phyloP scores from a whole-genome alignment of 2,113 vertebrate genomes.

The Thamnaconus septentrionalis region DNA sequence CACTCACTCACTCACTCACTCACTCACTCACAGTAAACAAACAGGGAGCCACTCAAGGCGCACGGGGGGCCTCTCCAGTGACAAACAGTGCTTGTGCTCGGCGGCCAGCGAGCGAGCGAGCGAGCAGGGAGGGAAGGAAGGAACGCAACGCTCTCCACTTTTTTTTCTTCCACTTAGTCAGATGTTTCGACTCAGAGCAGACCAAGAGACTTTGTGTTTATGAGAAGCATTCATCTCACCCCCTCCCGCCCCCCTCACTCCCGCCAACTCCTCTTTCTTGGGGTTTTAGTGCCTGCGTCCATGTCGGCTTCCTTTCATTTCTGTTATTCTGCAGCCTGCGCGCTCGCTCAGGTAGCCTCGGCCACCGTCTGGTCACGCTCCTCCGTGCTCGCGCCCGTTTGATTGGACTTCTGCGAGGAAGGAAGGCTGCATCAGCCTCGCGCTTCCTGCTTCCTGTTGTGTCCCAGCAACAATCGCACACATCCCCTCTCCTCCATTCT shows the following conservation, averaged over 20 bases:
- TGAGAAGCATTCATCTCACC: conserved; percentile 15
- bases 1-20: conserved; percentile 31
- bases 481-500: conserved; percentile 22
- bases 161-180: conserved; percentile 28
- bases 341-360: conserved; percentile 15
- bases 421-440: conserved; percentile 73
- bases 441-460: conserved; percentile 82
- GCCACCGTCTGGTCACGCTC: conserved; percentile 45
- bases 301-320: conserved; percentile 38
- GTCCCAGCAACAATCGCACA: conserved; percentile 66
- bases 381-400: conserved; percentile 61
- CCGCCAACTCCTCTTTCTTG: no score
- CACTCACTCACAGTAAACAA: conserved; percentile 76
- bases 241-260: background rate
- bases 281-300: conserved; percentile 10
- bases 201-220: conserved; percentile 54
- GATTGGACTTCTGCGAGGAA: conserved; percentile 75
- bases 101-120: conserved; percentile 1
- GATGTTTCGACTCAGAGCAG: conserved; percentile 41
- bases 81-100: conserved; percentile 63
- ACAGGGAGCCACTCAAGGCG: conserved; percentile 68
- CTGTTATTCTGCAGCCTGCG: conserved; percentile 47
- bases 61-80: conserved; percentile 63
- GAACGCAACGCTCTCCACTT: background rate
- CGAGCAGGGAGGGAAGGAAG: conserved; percentile 26